phyloP scores from a whole-genome alignment of 1,140 invertebrate species.

The Gonioctena quinquepunctata region DNA sequence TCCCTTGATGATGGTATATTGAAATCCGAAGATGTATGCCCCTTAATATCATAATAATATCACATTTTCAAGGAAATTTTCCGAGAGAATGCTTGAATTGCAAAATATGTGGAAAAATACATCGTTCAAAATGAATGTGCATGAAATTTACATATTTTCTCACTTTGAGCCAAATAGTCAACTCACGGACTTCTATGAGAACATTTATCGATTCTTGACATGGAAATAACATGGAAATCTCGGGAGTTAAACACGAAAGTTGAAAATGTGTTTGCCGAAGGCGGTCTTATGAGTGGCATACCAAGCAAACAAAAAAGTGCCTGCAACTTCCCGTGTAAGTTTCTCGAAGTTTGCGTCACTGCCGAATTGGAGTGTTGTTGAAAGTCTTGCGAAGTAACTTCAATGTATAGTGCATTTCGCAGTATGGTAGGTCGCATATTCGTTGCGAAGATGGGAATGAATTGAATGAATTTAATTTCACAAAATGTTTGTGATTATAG shows the following conservation, averaged over 20 bases:
- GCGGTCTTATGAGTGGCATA: background rate
- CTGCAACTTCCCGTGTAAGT: background rate
- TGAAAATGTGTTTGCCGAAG: background rate
- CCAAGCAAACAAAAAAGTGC: background rate
- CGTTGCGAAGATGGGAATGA: too few relatives aligned
- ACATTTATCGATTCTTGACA: conserved; percentile 6
- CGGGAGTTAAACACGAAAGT: background rate
- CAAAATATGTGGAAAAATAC: background rate
- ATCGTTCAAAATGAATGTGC: background rate
- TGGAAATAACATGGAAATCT: conserved; percentile 5
- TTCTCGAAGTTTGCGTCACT: too few relatives aligned
- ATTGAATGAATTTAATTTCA: too few relatives aligned
- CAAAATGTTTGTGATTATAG: too few relatives aligned
- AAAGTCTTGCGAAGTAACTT: too few relatives aligned
- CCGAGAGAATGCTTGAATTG: background rate
- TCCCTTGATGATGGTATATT: too few relatives aligned
- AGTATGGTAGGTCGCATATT: too few relatives aligned
- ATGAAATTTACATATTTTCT: background rate
- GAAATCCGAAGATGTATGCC: too few relatives aligned
- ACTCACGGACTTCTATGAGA: background rate
- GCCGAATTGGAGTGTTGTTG: too few relatives aligned
- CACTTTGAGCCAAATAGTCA: background rate
- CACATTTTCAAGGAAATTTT: background rate
- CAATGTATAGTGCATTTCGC: too few relatives aligned
- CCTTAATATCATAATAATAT: background rate